Evolutionary conservation across 2,888 invertebrate genomes (phyloP).

Genomic region (Orgyia antiqua): DNA sequence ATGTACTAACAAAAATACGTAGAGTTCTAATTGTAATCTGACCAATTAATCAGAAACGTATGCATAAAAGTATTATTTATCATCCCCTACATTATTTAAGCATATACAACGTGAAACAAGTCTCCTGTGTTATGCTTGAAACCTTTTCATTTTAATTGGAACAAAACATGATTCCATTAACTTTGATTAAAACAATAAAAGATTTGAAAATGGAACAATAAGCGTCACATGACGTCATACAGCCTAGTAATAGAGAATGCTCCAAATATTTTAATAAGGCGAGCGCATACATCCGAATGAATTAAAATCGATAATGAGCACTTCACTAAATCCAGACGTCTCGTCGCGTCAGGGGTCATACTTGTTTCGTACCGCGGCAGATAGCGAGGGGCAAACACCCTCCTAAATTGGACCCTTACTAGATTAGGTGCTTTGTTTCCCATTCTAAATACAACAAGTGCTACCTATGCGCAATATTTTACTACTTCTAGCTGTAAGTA

Average conservation of each 20-base stretch:
- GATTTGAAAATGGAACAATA: constrained; percentile 11
- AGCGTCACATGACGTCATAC: constrained; percentile 3
- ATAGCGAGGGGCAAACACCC: constrained; percentile 30
- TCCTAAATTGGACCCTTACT: constrained; percentile 33
- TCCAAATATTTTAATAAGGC: constrained; percentile 12
- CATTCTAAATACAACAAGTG: constrained; percentile 30
- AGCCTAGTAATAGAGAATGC: constrained; percentile 7
- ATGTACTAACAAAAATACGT: no score
- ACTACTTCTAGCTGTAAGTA: constrained; percentile 3
- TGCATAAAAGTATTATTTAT: no score
- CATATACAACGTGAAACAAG: no score
- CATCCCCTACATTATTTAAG: background rate
- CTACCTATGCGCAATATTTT: constrained; percentile 17
- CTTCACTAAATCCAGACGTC: constrained; percentile 34
- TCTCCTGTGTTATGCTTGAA: no score
- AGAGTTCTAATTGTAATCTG: no score
- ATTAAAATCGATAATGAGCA: constrained; percentile 42
- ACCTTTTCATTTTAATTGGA: background rate
- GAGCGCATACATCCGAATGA: constrained; percentile 25
- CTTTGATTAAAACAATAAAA: constrained; percentile 6
- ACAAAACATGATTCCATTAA: constrained; percentile 1
- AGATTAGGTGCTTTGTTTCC: constrained; percentile 45
- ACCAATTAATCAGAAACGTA: no score
- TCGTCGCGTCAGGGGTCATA: constrained; percentile 23
- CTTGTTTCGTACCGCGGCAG: constrained; percentile 4